Percentiles rank a stretch among this genome's conserved stretches.
Conservation (phyloP, 2,888 invertebrate genomes). For the Pinctada fucata region DNA sequence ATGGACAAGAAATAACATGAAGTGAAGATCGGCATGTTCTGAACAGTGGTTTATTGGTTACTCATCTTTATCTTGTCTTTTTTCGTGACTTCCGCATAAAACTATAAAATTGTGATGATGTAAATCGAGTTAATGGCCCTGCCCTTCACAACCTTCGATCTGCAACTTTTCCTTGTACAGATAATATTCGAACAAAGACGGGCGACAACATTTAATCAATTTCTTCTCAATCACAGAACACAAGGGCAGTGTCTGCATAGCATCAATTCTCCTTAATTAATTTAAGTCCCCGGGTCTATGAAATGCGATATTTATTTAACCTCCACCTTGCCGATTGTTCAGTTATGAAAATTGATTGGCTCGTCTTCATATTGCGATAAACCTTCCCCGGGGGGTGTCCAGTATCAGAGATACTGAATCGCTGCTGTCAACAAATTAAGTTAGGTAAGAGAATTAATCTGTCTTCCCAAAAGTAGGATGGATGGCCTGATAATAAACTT, state of each 20-base stretch:
- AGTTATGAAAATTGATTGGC: constrained; percentile 41
- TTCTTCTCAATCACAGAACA: not conserved
- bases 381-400: constrained; percentile 31
- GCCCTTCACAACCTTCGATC: too few species aligned
- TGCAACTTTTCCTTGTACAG: too few species aligned
- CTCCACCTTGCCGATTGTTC: constrained; percentile 28
- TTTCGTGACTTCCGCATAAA: too few species aligned
- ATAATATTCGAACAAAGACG: not conserved
- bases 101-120: too few species aligned
- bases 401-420: constrained; percentile 21
- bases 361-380: constrained; percentile 41
- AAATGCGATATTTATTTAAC: constrained; percentile 41
- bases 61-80: too few species aligned
- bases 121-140: too few species aligned
- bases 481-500: constrained; percentile 13
- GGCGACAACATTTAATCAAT: not conserved
- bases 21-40: too few species aligned
- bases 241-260: not conserved
- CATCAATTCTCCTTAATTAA: constrained; percentile 25
- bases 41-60: too few species aligned
- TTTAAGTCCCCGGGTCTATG: constrained; percentile 32
- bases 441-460: constrained; percentile 36
- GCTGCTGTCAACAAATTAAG: constrained; percentile 32
- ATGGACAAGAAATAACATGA: too few species aligned
- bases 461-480: constrained; percentile 18